Conservation (phyloP, 2,888 invertebrate species). For the Pyrocoelia pectoralis region DNA sequence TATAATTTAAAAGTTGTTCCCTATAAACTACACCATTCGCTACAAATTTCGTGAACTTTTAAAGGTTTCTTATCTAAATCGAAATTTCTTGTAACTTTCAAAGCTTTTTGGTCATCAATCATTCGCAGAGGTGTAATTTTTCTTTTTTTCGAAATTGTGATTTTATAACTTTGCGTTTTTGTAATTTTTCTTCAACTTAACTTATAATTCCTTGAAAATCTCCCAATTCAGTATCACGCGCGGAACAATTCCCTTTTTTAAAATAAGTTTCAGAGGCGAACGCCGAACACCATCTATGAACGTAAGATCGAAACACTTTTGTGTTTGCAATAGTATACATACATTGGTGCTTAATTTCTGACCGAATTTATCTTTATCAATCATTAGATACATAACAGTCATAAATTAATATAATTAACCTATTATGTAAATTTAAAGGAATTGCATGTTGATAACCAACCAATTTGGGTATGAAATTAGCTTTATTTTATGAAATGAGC, state of each 20-base stretch:
- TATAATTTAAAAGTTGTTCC: neutral
- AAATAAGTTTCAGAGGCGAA: neutral
- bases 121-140: neutral
- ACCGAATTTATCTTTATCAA: too few relatives aligned
- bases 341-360: too few relatives aligned
- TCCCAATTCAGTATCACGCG: too few relatives aligned
- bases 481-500: neutral
- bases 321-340: neutral
- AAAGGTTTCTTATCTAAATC: neutral
- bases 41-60: conserved; percentile 2
- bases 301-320: neutral
- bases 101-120: conserved; percentile 6
- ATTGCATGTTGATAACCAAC: neutral
- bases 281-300: neutral
- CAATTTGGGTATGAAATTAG: neutral
- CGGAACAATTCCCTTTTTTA: too few relatives aligned
- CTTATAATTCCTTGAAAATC: neutral
- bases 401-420: neutral
- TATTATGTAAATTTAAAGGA: neutral
- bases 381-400: neutral
- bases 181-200: neutral
- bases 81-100: conserved; percentile 10
- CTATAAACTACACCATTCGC: neutral
- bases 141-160: neutral
- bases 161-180: too few relatives aligned